Base-by-base conservation (phyloP, 2,888 invertebrate genomes). In the Mongoloraphidia duomilia region DNA sequence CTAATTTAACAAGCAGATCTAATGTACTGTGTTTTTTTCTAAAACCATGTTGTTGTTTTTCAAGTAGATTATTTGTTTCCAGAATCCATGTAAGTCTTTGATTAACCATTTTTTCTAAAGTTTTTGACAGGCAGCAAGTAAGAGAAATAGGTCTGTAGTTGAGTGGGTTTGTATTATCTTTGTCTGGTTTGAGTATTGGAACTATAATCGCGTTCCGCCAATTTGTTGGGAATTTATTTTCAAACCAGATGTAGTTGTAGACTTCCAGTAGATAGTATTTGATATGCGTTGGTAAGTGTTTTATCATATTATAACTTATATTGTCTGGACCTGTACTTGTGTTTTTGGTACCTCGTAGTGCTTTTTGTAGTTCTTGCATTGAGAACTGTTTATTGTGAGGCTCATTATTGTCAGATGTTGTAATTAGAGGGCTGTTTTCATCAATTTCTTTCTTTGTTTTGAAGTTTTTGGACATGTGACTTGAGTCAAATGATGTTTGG, bases 1-100 rank as follows among this genome's bases (percentile, higher is more conserved):
- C 48, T 0, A 55, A 34, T 12, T 51, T 47, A 2, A 49, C 44
- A 1, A 58, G 49, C 34, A 54, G 51, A 35, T 57, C 54, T 9
- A 42, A 33, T 1, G 50, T 53, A 5, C 50, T 54, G 9, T 45
- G 50, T 12, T 50, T 13, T 35, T 43, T 37, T 44, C 54, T 44
- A 33, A 53, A 56, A 0, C 54, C 54, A 36, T 47, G 45, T 46
- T 57, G 56, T 2, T 47, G 17, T 10, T 46, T 14, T n/a, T 48
- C 38, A 3, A 57, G 14, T n/a, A 50, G 45, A 10, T 53, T 47
- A 10, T 49, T 50, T 12, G 12, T 45, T 46, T 58, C 55, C 17
- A 58, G 44, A 33, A 39, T 33, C 42, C 50, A 47, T 9, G 47
- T 9, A 9, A 42, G 42, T 9, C 50, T 9, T 8, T 47, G 39